Evolutionary conservation across 1,140 invertebrate genomes (phyloP).

Genomic region (Drosophila seguyi): DNA sequence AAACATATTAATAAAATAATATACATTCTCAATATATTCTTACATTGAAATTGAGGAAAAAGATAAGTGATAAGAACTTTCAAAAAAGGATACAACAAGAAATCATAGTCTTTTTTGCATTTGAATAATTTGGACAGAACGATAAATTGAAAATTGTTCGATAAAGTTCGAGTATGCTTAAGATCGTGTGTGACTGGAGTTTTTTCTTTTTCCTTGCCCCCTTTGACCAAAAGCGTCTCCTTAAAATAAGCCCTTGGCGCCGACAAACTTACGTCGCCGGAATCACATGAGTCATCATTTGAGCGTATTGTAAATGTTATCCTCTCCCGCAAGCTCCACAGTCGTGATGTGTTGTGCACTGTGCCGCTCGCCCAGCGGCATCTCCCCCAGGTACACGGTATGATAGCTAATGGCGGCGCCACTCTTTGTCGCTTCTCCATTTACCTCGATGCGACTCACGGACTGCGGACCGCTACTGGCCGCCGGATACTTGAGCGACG

Average conservation of each 20-base stretch:
- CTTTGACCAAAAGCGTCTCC: constrained; percentile 14
- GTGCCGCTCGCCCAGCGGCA: constrained; percentile 71
- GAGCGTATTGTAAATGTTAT: constrained; percentile 85
- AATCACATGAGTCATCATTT: constrained; percentile 85
- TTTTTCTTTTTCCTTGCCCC: constrained; percentile 17
- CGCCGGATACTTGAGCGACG: constrained; percentile 72
- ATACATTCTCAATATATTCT: too few relatives aligned
- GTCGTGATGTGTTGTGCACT: constrained; percentile 70
- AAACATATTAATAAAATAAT: too few relatives aligned
- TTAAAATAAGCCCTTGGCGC: constrained; percentile 73
- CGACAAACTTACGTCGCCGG: constrained; percentile 75
- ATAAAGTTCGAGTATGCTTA: constrained; percentile 27
- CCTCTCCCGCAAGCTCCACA: constrained; percentile 73
- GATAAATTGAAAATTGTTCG: constrained; percentile 2
- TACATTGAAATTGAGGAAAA: not conserved
- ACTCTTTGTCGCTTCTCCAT: constrained; percentile 55
- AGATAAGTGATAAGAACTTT: not conserved
- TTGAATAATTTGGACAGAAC: not conserved
- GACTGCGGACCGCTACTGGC: constrained; percentile 60
- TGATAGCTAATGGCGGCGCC: constrained; percentile 78
- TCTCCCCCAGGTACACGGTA: constrained; percentile 77
- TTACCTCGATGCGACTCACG: constrained; percentile 79
- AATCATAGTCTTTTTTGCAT: not conserved
- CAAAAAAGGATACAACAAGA: too few relatives aligned
- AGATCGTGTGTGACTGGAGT: constrained; percentile 29